Evolutionary conservation across 2,888 invertebrate genomes (phyloP).

Genomic region (Eurytoma adleriae): DNA sequence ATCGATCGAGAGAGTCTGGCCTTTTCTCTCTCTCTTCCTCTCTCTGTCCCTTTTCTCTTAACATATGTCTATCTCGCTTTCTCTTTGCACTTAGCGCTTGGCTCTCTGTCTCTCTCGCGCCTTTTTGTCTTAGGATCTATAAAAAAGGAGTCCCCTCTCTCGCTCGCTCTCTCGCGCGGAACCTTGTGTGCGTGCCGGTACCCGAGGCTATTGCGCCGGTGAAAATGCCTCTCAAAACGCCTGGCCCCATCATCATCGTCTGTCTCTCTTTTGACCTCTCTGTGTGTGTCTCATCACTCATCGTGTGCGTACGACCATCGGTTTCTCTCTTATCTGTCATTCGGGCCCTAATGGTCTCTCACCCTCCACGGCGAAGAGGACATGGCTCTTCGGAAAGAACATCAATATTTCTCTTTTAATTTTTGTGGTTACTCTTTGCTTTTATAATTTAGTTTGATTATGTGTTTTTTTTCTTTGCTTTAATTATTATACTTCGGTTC

Average conservation of each 20-base stretch:
- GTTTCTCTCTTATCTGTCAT: constrained; percentile 63
- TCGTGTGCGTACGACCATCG: constrained; percentile 60
- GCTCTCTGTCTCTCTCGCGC: constrained; percentile 49
- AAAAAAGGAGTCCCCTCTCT: not conserved
- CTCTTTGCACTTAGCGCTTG: constrained; percentile 50
- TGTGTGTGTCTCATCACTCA: constrained; percentile 59
- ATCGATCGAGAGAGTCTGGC: not conserved
- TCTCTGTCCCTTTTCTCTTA: no score
- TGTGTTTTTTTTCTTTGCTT: constrained; percentile 44
- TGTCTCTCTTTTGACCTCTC: constrained; percentile 40
- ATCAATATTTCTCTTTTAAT: constrained; percentile 73
- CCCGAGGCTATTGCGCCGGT: constrained; percentile 68
- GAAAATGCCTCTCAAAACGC: constrained; percentile 66
- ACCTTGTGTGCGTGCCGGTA: constrained; percentile 59
- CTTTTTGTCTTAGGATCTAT: not conserved
- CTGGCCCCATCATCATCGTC: constrained; percentile 69
- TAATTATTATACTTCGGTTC: constrained; percentile 48
- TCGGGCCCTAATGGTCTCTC: constrained; percentile 65
- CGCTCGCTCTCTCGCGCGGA: constrained; percentile 24
- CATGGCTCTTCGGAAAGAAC: constrained; percentile 77
- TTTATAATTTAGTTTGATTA: constrained; percentile 55
- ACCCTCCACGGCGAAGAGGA: constrained; percentile 76
- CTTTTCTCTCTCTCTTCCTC: constrained; percentile 50
- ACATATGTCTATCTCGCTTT: constrained; percentile 58
- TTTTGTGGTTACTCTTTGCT: constrained; percentile 43